Conservation (phyloP, 2,888 invertebrate species). For the Gerris lacustris region DNA sequence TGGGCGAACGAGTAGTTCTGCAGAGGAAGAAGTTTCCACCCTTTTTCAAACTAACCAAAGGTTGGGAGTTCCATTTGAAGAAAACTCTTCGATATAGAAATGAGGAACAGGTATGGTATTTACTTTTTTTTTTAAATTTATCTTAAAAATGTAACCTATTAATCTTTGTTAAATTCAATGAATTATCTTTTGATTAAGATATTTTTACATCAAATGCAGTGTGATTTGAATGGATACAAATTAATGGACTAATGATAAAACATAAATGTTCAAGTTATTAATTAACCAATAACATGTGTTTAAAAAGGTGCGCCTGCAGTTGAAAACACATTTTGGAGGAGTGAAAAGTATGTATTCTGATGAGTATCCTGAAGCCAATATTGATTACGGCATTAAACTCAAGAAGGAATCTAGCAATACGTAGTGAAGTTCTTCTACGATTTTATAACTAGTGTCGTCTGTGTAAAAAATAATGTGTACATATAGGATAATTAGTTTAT, state of each 20-base stretch:
- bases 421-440: no score
- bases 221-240: no score
- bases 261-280: no score
- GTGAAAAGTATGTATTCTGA: constrained; percentile 2
- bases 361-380: constrained; percentile 7
- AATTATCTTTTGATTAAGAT: no score
- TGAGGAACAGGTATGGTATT: constrained; percentile 47
- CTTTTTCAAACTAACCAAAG: constrained; percentile 40
- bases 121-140: not conserved
- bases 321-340: not conserved
- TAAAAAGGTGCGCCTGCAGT: not conserved
- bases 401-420: not conserved
- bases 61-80: constrained; percentile 51
- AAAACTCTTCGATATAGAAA: constrained; percentile 59
- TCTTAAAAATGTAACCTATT: no score
- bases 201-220: no score
- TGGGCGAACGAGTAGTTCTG: constrained; percentile 56
- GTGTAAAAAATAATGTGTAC: no score
- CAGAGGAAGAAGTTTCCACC: constrained; percentile 47
- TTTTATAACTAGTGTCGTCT: no score
- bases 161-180: no score
- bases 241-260: no score
- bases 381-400: constrained; percentile 8
- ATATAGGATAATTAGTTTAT: no score
- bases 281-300: no score